Evolutionary conservation across 2,888 invertebrate species (phyloP), one percentile per base, ranked within the genome.

Genomic region (Drosophila subsilvestris): DNA sequence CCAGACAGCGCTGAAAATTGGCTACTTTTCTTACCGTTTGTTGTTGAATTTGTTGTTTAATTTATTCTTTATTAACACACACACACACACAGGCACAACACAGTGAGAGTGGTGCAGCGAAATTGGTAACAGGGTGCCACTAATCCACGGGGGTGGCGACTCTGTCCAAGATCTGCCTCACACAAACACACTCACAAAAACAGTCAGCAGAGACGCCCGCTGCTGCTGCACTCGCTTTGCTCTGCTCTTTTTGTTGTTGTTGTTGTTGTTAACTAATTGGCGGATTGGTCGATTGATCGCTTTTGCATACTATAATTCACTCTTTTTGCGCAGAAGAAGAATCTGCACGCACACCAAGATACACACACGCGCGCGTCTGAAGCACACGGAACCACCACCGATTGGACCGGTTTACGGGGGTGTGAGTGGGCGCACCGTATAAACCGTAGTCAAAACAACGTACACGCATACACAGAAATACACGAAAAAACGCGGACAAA

Each of bases 61-160:
- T 65, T 70, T 54, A 43, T 61, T 53, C 57, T 75, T 63, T 57
- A 66, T 74, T 66, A 63, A 65, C 43, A 55, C 32, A 47, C 44
- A 62, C 48, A 43, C 66, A 62, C 55, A 43, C 66, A 61, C 57
- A 61, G 20, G 67, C 67, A 66, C 27, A 43, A 66, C 72, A 59
- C 71, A 61, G 59, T 27, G 83, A 76, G 63, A 74, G 53, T 54
- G 50, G 73, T 73, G 87, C 56, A 47, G 47, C 74, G 83, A 65
- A 63, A 74, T 63, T 82, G 76, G 78, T 76, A 74, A 61, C 87
- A 85, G 75, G 74, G 86, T 83, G 88, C 90, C 90, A 90, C 90
- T 90, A 90, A 90, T 90, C 90, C 91, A 89, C 85, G 72, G 90
- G 85, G 88, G 91, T 90, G 90, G 86, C 89, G 86, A 86, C 88